A percentile compares a stretch with the other conserved stretches of the same genome.
These are phyloP conservation scores for Spisula solida DNA, from an alignment of 2,888 invertebrate species.

Conservation along the genomic window DNA sequence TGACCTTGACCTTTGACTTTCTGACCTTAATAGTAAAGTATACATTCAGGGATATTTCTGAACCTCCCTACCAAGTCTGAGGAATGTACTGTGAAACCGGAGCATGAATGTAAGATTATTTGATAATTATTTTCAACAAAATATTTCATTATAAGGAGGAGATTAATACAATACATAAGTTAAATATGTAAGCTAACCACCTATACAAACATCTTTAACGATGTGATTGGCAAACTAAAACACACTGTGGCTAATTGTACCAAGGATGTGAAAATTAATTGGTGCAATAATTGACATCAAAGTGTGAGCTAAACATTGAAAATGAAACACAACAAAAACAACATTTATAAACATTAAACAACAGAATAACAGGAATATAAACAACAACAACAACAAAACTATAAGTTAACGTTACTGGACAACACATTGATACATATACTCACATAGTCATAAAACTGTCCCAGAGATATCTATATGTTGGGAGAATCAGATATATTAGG, in stretches of 20 bases:
- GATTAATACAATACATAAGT: too few relatives aligned
- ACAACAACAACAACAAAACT: slow-evolving; percentile 21
- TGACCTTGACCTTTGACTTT: too few relatives aligned
- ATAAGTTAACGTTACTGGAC: slow-evolving; percentile 24
- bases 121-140: too few relatives aligned
- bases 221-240: slow-evolving; percentile 2
- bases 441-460: slow-evolving; percentile 71
- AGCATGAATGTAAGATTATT: too few relatives aligned
- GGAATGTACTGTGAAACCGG: too few relatives aligned
- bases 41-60: too few relatives aligned
- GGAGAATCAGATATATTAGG: background rate
- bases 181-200: too few relatives aligned
- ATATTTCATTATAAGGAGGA: too few relatives aligned
- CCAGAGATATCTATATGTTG: slow-evolving; percentile 52
- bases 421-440: slow-evolving; percentile 58
- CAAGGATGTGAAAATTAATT: slow-evolving; percentile 1
- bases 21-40: too few relatives aligned
- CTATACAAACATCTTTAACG: background rate
- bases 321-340: slow-evolving; percentile 15
- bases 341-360: slow-evolving; percentile 8
- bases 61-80: too few relatives aligned
- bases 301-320: background rate
- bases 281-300: background rate
- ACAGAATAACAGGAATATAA: background rate
- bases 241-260: background rate